phyloP scores from a whole-genome alignment of 2,888 invertebrate species.

The Phengaris arion region DNA sequence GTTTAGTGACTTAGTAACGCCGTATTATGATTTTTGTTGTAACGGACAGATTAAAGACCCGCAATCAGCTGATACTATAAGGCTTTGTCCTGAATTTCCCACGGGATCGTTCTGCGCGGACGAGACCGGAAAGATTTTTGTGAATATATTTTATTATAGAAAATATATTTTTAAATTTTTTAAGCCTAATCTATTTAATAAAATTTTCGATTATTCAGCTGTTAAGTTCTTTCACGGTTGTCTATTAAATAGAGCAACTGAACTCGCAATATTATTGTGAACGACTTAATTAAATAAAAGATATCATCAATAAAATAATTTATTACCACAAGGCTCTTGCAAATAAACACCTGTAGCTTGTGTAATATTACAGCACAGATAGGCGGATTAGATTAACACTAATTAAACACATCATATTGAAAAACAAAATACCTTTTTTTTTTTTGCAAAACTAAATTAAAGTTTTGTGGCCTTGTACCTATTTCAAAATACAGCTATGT shows the following conservation, averaged over 20 bases:
- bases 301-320: neutral
- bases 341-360: neutral
- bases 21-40: too few relatives aligned
- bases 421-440: neutral
- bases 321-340: neutral
- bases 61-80: too few relatives aligned
- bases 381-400: neutral
- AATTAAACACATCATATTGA: conserved; percentile 9
- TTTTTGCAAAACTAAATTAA: neutral
- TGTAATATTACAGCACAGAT: conserved; percentile 2
- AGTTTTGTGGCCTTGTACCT: too few relatives aligned
- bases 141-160: too few relatives aligned
- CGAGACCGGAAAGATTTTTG: too few relatives aligned
- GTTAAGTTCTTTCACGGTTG: neutral
- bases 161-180: too few relatives aligned
- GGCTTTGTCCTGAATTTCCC: too few relatives aligned
- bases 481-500: too few relatives aligned
- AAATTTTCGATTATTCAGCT: neutral
- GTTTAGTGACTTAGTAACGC: too few relatives aligned
- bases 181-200: too few relatives aligned
- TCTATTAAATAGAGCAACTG: neutral
- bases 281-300: neutral
- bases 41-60: too few relatives aligned
- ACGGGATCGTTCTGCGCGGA: too few relatives aligned
- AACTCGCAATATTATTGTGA: neutral